These are phyloP conservation scores for Colinus virginianus DNA, from an alignment of 2,113 vertebrate species.

Conservation along the genomic window DNA sequence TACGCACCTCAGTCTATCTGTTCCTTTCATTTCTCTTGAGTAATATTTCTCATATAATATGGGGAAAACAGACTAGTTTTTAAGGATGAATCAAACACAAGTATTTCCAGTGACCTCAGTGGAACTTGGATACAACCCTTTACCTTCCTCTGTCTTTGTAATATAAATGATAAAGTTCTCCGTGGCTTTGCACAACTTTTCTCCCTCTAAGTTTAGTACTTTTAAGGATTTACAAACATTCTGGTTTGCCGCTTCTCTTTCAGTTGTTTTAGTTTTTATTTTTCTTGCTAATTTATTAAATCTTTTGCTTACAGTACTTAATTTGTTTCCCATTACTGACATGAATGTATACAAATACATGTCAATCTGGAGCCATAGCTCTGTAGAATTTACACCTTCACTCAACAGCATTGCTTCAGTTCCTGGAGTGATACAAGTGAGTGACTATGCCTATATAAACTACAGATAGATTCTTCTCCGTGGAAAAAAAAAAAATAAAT, in stretches of 20 bases:
- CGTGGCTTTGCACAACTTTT: not conserved
- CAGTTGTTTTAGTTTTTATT: not conserved
- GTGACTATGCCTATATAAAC: not conserved
- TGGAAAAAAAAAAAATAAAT: not conserved
- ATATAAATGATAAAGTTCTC: not conserved
- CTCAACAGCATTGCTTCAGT: not conserved
- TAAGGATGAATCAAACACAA: not conserved
- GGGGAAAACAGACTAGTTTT: conserved; percentile 22
- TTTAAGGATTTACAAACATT: not conserved
- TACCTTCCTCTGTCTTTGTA: conserved; percentile 11
- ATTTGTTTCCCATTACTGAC: not conserved
- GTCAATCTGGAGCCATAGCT: not conserved
- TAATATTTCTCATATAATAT: conserved; percentile 24
- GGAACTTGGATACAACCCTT: not conserved
- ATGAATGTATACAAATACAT: not conserved
- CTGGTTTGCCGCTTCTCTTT: not conserved
- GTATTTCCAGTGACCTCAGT: conserved; percentile 22
- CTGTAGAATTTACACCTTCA: not conserved
- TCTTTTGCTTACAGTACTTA: not conserved
- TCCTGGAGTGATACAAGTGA: not conserved
- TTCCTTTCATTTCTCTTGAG: conserved; percentile 24
- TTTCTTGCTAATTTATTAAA: not conserved
- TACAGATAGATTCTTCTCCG: not conserved
- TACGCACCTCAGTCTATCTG: conserved; percentile 9
- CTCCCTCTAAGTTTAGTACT: not conserved